A percentile compares a stretch with the other conserved stretches of the same genome.
These are phyloP conservation scores for Ommatoiulus sabulosus DNA, from an alignment of 2,888 invertebrate species.

Conservation along the genomic window DNA sequence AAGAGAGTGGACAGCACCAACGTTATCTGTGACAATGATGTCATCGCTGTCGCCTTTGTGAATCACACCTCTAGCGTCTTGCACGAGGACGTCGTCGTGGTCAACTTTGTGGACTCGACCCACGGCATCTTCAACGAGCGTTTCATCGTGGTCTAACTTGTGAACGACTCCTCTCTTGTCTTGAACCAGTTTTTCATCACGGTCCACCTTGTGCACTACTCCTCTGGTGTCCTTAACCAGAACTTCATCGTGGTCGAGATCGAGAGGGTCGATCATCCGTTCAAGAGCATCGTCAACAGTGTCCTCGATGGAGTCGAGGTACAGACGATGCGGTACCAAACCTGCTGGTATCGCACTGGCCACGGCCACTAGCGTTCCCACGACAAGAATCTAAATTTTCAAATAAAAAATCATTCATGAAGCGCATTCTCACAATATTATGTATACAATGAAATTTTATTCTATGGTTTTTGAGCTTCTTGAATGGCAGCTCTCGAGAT, in stretches of 20 bases:
- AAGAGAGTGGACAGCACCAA: constrained; percentile 29
- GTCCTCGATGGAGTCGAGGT: constrained; percentile 44
- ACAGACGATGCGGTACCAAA: neutral
- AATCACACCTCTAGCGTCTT: constrained; percentile 13
- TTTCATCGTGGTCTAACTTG: constrained; percentile 38
- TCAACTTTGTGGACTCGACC: constrained; percentile 42
- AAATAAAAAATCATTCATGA: neutral
- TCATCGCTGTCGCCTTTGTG: constrained; percentile 27
- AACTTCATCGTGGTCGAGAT: constrained; percentile 39
- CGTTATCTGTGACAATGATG: constrained; percentile 5
- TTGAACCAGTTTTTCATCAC: neutral
- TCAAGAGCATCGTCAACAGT: constrained; percentile 39
- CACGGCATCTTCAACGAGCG: neutral
- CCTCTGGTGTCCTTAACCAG: constrained; percentile 50
- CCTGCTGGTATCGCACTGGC: neutral
- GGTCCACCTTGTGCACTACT: constrained; percentile 11
- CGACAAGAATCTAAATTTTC: constrained; percentile 6
- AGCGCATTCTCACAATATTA: neutral
- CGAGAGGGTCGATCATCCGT: neutral
- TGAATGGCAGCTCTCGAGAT: too few relatives aligned
- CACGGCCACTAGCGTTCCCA: constrained; percentile 1
- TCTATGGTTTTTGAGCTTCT: too few relatives aligned
- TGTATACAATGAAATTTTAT: neutral
- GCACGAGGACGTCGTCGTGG: constrained; percentile 42
- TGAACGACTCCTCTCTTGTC: constrained; percentile 22